A percentile compares a stretch with the other conserved stretches of the same genome.
Conservation (phyloP, 1,140 invertebrate species). For the Zophobas morio region DNA sequence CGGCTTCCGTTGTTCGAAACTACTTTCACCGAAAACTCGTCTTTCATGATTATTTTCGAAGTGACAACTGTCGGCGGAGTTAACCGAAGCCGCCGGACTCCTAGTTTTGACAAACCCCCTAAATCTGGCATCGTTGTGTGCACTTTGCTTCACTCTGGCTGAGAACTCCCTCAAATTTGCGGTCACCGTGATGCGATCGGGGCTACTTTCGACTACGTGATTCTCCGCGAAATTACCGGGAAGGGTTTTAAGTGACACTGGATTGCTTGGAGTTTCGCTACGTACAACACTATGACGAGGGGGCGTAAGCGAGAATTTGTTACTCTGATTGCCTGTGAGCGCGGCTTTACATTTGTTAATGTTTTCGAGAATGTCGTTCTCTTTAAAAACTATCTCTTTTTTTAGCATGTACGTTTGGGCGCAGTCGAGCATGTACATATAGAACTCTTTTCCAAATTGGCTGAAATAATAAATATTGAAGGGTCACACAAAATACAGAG, state of each 20-base stretch:
- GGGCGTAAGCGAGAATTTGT: too few relatives aligned
- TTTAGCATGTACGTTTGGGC: conserved; percentile 50
- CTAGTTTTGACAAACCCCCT: neutral
- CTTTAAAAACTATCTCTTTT: conserved; percentile 41
- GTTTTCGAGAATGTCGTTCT: conserved; percentile 49
- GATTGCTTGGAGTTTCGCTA: too few relatives aligned
- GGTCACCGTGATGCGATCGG: neutral
- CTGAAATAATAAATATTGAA: conserved; percentile 43
- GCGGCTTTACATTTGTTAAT: conserved; percentile 52
- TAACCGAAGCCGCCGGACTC: neutral
- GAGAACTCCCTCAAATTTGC: neutral
- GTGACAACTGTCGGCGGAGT: neutral
- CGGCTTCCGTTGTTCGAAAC: neutral
- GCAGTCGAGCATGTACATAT: conserved; percentile 47
- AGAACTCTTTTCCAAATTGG: conserved; percentile 48
- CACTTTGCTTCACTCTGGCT: too few relatives aligned
- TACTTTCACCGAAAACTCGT: neutral
- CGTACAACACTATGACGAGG: too few relatives aligned
- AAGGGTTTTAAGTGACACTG: neutral
- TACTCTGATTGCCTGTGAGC: too few relatives aligned
- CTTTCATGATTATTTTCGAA: neutral
- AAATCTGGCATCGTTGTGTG: too few relatives aligned
- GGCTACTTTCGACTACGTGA: conserved; percentile 3
- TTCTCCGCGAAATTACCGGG: neutral
- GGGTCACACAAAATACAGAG: too few relatives aligned